A percentile compares a stretch with the other conserved stretches of the same genome.
Evolutionary conservation across 2,888 invertebrate genomes (phyloP).

Genomic region (Eilema sororculum): DNA sequence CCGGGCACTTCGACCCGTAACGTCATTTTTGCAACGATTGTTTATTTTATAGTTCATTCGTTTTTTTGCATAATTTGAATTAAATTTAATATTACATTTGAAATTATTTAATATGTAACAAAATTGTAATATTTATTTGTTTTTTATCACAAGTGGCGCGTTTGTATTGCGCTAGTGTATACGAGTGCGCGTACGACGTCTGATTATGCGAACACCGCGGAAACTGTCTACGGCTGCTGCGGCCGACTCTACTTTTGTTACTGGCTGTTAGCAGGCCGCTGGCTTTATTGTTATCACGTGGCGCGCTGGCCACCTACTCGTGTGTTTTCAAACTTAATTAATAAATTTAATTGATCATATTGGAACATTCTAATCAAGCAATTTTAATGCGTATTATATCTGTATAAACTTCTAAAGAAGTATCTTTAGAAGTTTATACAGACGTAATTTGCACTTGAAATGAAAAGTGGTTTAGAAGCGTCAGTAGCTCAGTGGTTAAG

Average conservation of each 20-base stretch:
- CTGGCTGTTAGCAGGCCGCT: slow-evolving; percentile 78
- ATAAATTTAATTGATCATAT: slow-evolving; percentile 47
- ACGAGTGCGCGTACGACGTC: slow-evolving; percentile 67
- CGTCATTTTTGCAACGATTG: slow-evolving; percentile 77
- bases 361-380: slow-evolving; percentile 16
- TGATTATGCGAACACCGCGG: slow-evolving; percentile 55
- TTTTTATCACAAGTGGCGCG: slow-evolving; percentile 39
- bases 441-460: not conserved
- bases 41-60: slow-evolving; percentile 74
- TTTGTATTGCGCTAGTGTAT: slow-evolving; percentile 37
- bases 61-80: slow-evolving; percentile 57
- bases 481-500: too few relatives aligned
- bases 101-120: slow-evolving; percentile 29
- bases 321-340: slow-evolving; percentile 48
- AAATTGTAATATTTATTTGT: slow-evolving; percentile 25
- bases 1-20: slow-evolving; percentile 82
- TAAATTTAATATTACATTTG: slow-evolving; percentile 23
- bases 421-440: not conserved
- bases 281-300: slow-evolving; percentile 82
- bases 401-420: too few relatives aligned
- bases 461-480: not conserved
- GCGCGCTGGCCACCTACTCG: slow-evolving; percentile 55
- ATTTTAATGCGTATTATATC: not conserved
- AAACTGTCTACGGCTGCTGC: slow-evolving; percentile 61
- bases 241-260: slow-evolving; percentile 67